phyloP scores from a whole-genome alignment of 2,797 vertebrate species.

The Pseudotriccus pelzelni region DNA sequence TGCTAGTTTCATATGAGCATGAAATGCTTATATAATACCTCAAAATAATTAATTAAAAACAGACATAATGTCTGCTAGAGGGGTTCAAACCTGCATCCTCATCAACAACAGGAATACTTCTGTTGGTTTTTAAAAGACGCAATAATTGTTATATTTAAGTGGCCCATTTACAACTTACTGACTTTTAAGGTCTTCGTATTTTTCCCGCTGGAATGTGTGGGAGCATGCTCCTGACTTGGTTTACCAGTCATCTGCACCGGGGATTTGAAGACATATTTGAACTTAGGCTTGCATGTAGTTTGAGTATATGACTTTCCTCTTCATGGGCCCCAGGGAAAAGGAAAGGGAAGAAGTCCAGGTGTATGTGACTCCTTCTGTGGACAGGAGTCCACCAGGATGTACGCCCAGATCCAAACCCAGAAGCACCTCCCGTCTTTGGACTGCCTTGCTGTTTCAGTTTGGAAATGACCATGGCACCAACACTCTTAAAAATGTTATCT shows the following conservation, averaged over 20 bases:
- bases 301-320: background rate
- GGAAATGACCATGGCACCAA: background rate
- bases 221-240: background rate
- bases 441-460: fast-evolving
- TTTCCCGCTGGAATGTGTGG: background rate
- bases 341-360: background rate
- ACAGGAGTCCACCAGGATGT: background rate
- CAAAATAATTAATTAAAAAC: background rate
- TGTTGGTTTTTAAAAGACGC: background rate
- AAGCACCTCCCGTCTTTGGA: background rate
- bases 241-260: background rate
- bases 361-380: background rate
- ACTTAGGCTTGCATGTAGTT: background rate
- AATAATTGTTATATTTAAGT: background rate
- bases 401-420: background rate
- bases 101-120: background rate
- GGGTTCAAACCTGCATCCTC: background rate
- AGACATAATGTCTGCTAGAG: background rate
- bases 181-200: background rate
- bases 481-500: background rate
- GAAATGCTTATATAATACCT: background rate
- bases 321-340: background rate
- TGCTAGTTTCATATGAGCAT: background rate
- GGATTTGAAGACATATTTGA: background rate
- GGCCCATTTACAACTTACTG: background rate